phyloP scores from a whole-genome alignment of 92 coral and sea anemone genomes.

The Porites evermanni region DNA sequence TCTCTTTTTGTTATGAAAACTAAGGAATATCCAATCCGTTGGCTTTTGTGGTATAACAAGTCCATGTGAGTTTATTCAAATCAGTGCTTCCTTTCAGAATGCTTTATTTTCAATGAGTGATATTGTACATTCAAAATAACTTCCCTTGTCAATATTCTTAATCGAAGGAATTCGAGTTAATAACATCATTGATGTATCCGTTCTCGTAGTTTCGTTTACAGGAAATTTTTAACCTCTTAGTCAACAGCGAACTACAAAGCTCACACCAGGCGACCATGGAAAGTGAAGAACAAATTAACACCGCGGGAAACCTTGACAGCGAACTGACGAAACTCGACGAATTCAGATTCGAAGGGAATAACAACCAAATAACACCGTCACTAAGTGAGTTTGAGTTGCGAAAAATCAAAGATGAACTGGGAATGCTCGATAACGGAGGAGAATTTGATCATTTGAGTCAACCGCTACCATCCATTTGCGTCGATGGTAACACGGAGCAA shows the following conservation, averaged over 20 bases:
- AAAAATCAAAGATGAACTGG: constrained; percentile 82
- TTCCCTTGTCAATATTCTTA: constrained; percentile 14
- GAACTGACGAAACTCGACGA: constrained; percentile 47
- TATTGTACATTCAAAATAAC: constrained; percentile 8
- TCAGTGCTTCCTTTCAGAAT: not conserved
- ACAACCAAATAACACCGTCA: constrained; percentile 50
- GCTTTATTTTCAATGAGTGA: not conserved
- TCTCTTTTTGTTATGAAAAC: constrained; percentile 21
- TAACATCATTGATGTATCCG: constrained; percentile 5
- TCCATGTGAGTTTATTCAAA: constrained; percentile 33
- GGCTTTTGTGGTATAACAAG: constrained; percentile 10
- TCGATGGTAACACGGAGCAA: constrained; percentile 21
- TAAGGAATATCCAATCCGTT: constrained; percentile 2
- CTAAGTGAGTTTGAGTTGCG: constrained; percentile 79
- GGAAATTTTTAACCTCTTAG: constrained; percentile 4
- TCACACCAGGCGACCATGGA: constrained; percentile 5
- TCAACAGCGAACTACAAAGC: constrained; percentile 14
- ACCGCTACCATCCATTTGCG: constrained; percentile 42
- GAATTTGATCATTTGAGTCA: constrained; percentile 38
- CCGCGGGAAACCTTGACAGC: constrained; percentile 23
- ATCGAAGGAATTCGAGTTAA: not conserved
- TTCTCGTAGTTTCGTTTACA: not conserved
- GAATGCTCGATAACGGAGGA: constrained; percentile 63
- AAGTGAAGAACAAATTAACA: constrained; percentile 2
- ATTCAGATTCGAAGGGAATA: constrained; percentile 36